Evolutionary conservation across 2,888 invertebrate species (phyloP), one percentile per base, ranked within the genome.

Genomic region (Lepidochrysops patricia): DNA sequence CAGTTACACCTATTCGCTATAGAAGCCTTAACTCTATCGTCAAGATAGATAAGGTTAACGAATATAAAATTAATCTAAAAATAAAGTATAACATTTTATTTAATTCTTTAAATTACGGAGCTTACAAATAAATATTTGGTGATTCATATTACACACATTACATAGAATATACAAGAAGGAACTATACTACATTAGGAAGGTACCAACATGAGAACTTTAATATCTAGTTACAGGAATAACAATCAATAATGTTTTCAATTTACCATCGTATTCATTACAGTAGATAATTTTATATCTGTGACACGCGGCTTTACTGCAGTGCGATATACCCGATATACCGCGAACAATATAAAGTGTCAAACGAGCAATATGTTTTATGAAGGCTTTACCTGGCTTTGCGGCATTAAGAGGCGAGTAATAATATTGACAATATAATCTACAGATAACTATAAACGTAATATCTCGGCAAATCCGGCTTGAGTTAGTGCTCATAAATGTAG

Each of bases 381-480:
- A 74, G 74, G 85, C 84, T 87, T 82, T 84, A 82, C 84, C 84
- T 79, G 73, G 85, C 84, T 87, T 82, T 84, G 82, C 84, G 85
- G 87, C 83, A 86, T 86, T 85, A 85, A 84, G 77, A 77, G 78
- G 79, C 86, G 82, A 75, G 84, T 85, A 85, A 86, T 87, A 86
- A 84, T 85, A 86, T 86, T 84, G 86, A 84, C 86, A 82, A 73
- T 75, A 72, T 87, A 85, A 87, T 86, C 86, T 83, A 64, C 54
- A 19, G 70, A 70, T 71, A 72, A 73, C 72, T 67, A 80, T 85
- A 86, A 85, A 83, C 74, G 73, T 79, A 72, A 72, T 75, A 84
- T 84, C 80, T 77, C 67, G 68, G 78, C 79, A 82, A 84, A 85
- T 83, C 84, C 84, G 68, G 77, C 79, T 74, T 79, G 72, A 76